phyloP scores from a whole-genome alignment of 2,113 vertebrate genomes.

The Triplophysa dalaica region DNA sequence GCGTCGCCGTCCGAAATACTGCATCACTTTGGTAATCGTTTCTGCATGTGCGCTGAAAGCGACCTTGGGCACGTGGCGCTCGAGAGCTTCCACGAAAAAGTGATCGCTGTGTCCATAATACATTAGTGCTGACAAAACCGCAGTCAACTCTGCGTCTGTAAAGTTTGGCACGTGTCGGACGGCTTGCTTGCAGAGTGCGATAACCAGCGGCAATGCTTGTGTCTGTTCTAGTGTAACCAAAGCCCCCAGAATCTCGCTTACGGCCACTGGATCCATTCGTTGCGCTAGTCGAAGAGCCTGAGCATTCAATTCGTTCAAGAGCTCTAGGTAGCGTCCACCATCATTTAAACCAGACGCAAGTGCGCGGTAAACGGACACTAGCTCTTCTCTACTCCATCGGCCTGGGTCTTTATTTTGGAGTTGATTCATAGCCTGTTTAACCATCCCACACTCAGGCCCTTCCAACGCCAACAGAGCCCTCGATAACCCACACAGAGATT shows the following conservation, averaged over 20 bases:
- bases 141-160: slow-evolving; percentile 74
- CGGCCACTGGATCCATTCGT: slow-evolving; percentile 67
- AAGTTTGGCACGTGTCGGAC: slow-evolving; percentile 77
- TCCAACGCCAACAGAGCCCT: slow-evolving; percentile 76
- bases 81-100: slow-evolving; percentile 79
- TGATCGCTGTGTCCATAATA: slow-evolving; percentile 80
- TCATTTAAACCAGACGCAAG: slow-evolving; percentile 66
- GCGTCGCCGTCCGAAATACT: slow-evolving; percentile 77
- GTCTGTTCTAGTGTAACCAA: slow-evolving; percentile 78
- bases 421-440: slow-evolving; percentile 72
- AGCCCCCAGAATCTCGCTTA: slow-evolving; percentile 76
- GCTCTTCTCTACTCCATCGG: slow-evolving; percentile 72
- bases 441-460: slow-evolving; percentile 50
- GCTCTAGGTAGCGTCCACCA: slow-evolving; percentile 63
- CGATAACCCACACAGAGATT: slow-evolving; percentile 77
- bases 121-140: slow-evolving; percentile 80
- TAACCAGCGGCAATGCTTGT: slow-evolving; percentile 75
- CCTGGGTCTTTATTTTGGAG: slow-evolving; percentile 68
- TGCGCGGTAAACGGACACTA: slow-evolving; percentile 75
- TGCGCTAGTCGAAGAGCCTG: slow-evolving; percentile 62
- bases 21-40: slow-evolving; percentile 73
- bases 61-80: slow-evolving; percentile 66
- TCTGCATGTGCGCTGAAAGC: slow-evolving; percentile 74
- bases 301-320: slow-evolving; percentile 79
- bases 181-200: slow-evolving; percentile 79